These are phyloP conservation scores for Cephus cinctus DNA, from an alignment of 1,140 invertebrate genomes.

Conservation along the genomic window DNA sequence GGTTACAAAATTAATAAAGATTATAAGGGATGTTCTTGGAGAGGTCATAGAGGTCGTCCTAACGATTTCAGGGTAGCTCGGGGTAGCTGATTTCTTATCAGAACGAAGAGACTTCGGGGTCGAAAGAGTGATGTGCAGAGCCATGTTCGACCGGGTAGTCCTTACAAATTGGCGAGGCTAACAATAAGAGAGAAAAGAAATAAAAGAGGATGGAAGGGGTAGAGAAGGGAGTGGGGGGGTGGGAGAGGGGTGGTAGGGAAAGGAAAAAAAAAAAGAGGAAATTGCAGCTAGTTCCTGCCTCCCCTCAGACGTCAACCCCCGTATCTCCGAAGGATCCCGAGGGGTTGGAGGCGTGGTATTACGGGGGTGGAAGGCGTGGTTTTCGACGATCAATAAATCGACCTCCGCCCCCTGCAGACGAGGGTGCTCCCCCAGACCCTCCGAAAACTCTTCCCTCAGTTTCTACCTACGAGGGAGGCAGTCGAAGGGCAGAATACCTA, in stretches of 20 bases:
- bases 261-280: no score
- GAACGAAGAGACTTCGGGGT: no score
- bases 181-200: constrained; percentile 17
- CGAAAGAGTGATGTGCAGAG: no score
- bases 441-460: no score
- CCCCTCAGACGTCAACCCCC: not conserved
- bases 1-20: no score
- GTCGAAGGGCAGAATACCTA: constrained; percentile 27
- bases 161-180: constrained; percentile 27
- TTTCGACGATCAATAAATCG: constrained; percentile 47
- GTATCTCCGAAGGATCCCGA: constrained; percentile 28
- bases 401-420: constrained; percentile 24
- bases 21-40: no score
- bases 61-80: no score
- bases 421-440: constrained; percentile 8
- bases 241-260: constrained; percentile 42
- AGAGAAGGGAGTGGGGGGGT: constrained; percentile 26
- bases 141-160: constrained; percentile 11
- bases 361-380: constrained; percentile 44
- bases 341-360: constrained; percentile 43
- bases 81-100: no score
- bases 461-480: constrained; percentile 8
- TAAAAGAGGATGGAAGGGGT: not conserved
- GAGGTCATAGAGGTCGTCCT: no score
- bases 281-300: no score